Evolutionary conservation across 2,113 vertebrate genomes (phyloP), one percentile per base, ranked within the genome.

Genomic region (Oncorhynchus clarkii): DNA sequence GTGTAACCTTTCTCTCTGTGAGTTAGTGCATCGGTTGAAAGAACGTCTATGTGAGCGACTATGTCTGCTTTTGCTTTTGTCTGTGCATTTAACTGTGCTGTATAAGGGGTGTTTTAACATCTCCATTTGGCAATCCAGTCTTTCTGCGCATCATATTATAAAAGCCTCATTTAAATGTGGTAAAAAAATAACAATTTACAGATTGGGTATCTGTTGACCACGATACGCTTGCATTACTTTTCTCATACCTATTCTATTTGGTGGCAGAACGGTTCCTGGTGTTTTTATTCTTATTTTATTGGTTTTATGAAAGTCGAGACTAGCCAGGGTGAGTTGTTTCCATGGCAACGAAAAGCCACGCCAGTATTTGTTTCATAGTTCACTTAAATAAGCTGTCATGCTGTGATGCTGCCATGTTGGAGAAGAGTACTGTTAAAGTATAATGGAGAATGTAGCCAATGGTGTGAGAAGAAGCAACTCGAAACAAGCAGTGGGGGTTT

Each of bases 41-140:
- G 18, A 49, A 65, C 29, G 71, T 64, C 49, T 71, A 18, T 75
- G 67, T 81, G 67, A 31, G 73, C 8, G 70, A 65, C 45, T 75
- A 34, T 8, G 73, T 80, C 57, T 48, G 71, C 59, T 34, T 72
- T 18, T 81, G 67, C 57, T 68, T 18, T 65, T 70, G 59, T 75
- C 26, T 71, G 73, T 80, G 20, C 5, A 18, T 3, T 54, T 62
- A 62, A 22, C 18, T 62, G 57, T 8, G 60, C 29, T 68, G 67
- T 68, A 45, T 18, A 68, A 18, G 29, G 29, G 67, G 65, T 31
- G 65, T 67, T 29, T 22, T 29, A 67, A 29, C 65, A 67, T 54
- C 51, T 54, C 51, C 14, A 54, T 54, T 54, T 54, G 51, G 16
- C 16, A 54, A 54, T 45, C 39, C 39, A 65, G 62, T 26, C 62